These are phyloP conservation scores for Rhincodon typus DNA, from an alignment of 2,797 vertebrate species.

Conservation along the genomic window DNA sequence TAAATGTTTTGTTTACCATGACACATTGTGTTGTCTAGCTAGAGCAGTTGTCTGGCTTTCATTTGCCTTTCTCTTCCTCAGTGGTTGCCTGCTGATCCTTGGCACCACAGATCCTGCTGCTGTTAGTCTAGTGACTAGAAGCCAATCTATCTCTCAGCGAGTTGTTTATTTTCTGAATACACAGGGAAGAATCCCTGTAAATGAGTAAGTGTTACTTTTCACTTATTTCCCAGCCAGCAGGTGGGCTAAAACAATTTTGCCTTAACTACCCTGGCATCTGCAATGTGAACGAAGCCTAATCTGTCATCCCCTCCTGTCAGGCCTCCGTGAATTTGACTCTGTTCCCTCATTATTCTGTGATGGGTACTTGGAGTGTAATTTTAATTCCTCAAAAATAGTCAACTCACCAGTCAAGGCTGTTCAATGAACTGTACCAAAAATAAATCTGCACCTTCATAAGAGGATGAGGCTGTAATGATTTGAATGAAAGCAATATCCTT, in stretches of 20 bases:
- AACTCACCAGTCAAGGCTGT: neutral
- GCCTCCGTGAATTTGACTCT: neutral
- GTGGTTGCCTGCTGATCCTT: slow-evolving; percentile 38
- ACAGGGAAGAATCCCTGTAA: slow-evolving; percentile 1
- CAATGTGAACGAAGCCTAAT: slow-evolving; percentile 30
- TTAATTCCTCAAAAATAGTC: neutral
- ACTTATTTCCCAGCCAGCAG: slow-evolving; percentile 39
- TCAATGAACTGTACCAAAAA: neutral
- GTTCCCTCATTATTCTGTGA: neutral
- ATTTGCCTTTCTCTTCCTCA: slow-evolving; percentile 12
- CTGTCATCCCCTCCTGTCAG: slow-evolving; percentile 14
- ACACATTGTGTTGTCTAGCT: slow-evolving; percentile 29
- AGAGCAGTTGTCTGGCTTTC: slow-evolving; percentile 37
- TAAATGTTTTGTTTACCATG: slow-evolving; percentile 31
- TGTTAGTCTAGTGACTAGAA: slow-evolving; percentile 30
- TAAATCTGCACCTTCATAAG: neutral
- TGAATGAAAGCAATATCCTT: neutral
- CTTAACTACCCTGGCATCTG: slow-evolving; percentile 40
- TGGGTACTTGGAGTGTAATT: neutral
- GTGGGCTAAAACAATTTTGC: slow-evolving; percentile 37
- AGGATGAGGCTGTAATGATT: neutral
- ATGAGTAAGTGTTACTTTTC: slow-evolving; percentile 36
- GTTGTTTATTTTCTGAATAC: slow-evolving; percentile 40
- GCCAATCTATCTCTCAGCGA: slow-evolving; percentile 37
- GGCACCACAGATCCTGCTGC: slow-evolving; percentile 22